These are phyloP conservation scores for Loriculus beryllinus DNA, from an alignment of 2,797 vertebrate genomes.

Conservation along the genomic window DNA sequence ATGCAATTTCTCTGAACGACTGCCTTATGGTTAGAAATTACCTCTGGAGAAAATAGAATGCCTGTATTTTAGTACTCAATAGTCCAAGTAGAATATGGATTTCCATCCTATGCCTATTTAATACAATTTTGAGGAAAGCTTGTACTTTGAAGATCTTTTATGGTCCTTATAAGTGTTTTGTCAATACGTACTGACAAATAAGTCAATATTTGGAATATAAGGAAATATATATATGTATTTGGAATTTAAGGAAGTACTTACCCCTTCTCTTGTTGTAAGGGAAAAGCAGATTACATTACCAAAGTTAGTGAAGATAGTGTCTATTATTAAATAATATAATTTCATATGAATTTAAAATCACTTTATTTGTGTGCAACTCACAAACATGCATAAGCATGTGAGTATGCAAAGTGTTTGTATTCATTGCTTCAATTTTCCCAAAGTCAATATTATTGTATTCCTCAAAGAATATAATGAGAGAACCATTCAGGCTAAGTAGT, in stretches of 20 bases:
- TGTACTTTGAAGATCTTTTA: not conserved
- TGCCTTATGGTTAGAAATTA: conserved; percentile 20
- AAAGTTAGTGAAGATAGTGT: not conserved
- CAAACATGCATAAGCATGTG: not conserved
- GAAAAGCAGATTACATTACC: not conserved
- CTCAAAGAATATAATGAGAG: not conserved
- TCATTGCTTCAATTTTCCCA: not conserved
- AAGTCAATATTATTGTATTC: not conserved
- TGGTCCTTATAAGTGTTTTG: not conserved
- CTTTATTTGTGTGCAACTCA: not conserved
- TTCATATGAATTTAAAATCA: not conserved
- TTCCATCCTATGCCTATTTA: not conserved
- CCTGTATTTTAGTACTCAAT: conserved; percentile 11
- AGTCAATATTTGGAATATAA: not conserved
- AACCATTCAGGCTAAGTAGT: not conserved
- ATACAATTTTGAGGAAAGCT: not conserved
- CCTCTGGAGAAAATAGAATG: not conserved
- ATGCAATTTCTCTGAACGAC: conserved; percentile 33
- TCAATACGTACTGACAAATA: not conserved
- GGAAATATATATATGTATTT: not conserved
- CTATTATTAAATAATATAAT: not conserved
- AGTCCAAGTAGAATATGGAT: not conserved
- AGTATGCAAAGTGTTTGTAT: not conserved
- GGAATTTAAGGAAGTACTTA: not conserved
- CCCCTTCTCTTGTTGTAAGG: not conserved